These are phyloP conservation scores for Rhabdornis inornatus DNA, from an alignment of 2,113 vertebrate genomes.

Conservation along the genomic window DNA sequence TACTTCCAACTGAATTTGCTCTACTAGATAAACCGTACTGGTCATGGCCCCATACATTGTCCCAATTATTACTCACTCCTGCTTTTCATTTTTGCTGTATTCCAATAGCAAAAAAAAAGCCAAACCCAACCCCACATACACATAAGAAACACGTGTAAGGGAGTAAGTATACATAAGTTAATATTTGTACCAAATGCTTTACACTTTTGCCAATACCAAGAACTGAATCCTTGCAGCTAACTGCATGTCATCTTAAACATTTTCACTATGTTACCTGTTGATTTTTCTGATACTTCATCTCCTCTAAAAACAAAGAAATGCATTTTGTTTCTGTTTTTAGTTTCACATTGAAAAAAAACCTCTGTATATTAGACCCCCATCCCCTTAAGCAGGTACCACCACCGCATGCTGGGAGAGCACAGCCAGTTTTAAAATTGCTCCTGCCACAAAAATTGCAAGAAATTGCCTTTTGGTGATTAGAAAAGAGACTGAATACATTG, in stretches of 20 bases:
- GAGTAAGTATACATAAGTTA: background rate
- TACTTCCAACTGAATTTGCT: background rate
- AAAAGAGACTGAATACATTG: background rate
- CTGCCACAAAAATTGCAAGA: background rate
- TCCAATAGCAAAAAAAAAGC: background rate
- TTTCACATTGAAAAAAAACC: background rate
- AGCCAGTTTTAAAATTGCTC: background rate
- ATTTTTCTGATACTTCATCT: background rate
- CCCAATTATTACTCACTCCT: background rate
- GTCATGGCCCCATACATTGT: background rate
- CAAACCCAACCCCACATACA: background rate
- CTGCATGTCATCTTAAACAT: background rate
- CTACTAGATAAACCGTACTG: background rate
- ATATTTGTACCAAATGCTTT: background rate
- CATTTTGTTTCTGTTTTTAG: background rate
- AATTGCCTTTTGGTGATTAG: background rate
- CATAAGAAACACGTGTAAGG: background rate
- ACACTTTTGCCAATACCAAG: background rate
- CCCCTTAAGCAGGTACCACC: background rate
- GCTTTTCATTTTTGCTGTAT: background rate
- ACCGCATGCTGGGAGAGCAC: background rate
- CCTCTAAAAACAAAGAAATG: background rate
- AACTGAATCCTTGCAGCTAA: background rate
- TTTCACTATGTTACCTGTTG: background rate
- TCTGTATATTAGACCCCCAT: fast-evolving